Percentiles rank a stretch among this genome's conserved stretches.
phyloP scores from a whole-genome alignment of 2,888 invertebrate species.

The Drosophila subquinaria region DNA sequence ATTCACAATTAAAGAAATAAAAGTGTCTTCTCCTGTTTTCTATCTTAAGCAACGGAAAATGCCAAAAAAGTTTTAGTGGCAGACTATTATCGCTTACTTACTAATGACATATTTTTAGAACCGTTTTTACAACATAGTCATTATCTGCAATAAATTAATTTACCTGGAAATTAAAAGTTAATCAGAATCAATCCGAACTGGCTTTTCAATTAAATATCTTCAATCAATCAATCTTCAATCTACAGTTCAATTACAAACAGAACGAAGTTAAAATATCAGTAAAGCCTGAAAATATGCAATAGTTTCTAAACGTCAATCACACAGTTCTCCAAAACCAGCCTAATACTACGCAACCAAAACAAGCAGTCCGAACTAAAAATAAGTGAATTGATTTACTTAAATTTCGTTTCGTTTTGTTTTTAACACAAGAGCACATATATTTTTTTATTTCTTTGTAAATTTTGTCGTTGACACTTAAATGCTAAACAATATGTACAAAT shows the following conservation, averaged over 20 bases:
- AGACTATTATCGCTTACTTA: no score
- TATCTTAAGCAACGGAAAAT: no score
- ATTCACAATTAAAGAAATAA: no score
- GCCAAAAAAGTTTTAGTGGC: no score
- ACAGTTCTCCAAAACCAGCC: constrained; percentile 6
- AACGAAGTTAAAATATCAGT: not conserved
- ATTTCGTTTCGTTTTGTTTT: constrained; percentile 37
- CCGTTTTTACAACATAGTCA: not conserved
- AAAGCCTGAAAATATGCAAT: constrained; percentile 21
- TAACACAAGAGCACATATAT: constrained; percentile 67
- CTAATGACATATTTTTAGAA: not conserved
- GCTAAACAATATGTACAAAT: constrained; percentile 74
- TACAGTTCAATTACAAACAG: not conserved
- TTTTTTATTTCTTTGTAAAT: constrained; percentile 49
- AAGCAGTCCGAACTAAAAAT: no score
- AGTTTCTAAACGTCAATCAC: not conserved
- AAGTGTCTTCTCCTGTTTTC: no score
- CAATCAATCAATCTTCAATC: not conserved
- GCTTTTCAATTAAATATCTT: no score
- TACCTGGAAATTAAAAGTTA: not conserved
- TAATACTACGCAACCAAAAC: constrained; percentile 10
- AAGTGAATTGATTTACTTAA: constrained; percentile 42
- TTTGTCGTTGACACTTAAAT: constrained; percentile 64
- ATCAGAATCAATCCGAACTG: no score
- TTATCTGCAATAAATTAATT: not conserved